Evolutionary conservation across 2,797 vertebrate genomes (phyloP).

Genomic region (Silurus aristotelis): DNA sequence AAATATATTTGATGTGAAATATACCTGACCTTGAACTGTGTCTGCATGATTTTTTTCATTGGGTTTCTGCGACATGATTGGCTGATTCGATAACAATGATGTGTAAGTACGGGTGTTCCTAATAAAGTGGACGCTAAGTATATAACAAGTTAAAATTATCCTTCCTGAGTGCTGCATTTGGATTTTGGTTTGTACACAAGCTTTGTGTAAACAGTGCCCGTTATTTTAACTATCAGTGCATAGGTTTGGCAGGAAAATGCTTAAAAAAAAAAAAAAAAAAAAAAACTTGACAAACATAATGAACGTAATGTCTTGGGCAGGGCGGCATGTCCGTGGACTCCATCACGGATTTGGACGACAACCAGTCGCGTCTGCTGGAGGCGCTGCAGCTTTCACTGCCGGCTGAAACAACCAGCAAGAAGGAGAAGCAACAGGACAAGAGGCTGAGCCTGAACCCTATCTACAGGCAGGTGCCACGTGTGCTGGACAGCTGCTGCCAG

Average conservation of each 20-base stretch:
- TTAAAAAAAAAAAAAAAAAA: no score
- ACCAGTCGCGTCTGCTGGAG: slow-evolving; percentile 92
- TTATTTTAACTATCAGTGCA: background rate
- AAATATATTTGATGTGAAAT: background rate
- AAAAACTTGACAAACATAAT: slow-evolving; percentile 16
- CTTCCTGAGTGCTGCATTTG: background rate
- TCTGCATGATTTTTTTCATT: background rate
- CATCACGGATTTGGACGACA: slow-evolving; percentile 97
- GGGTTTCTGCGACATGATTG: background rate
- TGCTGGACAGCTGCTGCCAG: slow-evolving; percentile 94
- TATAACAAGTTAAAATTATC: no score
- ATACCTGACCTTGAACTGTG: background rate
- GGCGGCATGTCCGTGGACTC: slow-evolving; percentile 98
- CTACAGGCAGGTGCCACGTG: slow-evolving; percentile 93
- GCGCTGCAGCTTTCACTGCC: slow-evolving; percentile 95
- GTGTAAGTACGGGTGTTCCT: background rate
- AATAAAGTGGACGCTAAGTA: background rate
- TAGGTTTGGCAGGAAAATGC: background rate
- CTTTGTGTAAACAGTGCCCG: background rate
- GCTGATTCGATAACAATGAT: background rate
- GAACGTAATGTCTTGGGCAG: slow-evolving; percentile 72
- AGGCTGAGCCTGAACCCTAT: slow-evolving; percentile 97
- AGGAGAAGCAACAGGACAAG: slow-evolving; percentile 82
- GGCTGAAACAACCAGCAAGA: slow-evolving; percentile 83
- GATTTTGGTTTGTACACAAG: background rate